Percentiles rank a stretch among this genome's conserved stretches.
These are phyloP conservation scores for Micropoecilia bifurca DNA, from an alignment of 2,797 vertebrate genomes.

Conservation along the genomic window DNA sequence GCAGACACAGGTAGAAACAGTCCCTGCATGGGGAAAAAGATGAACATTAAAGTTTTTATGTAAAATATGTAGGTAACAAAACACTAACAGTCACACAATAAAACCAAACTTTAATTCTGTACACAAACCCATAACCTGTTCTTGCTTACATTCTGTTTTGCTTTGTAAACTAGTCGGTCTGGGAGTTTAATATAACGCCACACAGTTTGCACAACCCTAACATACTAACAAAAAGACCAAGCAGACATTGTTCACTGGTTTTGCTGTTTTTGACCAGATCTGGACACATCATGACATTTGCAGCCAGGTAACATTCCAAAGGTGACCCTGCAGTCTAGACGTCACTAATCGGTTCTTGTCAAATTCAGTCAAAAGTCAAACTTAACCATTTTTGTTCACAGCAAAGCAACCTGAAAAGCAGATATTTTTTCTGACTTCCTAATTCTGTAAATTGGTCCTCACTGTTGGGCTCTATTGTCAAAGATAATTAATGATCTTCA, in stretches of 20 bases:
- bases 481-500: not conserved
- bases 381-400: not conserved
- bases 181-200: not conserved
- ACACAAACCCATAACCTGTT: not conserved
- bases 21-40: constrained; percentile 77
- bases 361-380: not conserved
- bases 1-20: constrained; percentile 88
- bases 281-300: not conserved
- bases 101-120: not conserved
- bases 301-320: not conserved
- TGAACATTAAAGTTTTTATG: not conserved
- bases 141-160: not conserved
- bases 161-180: not conserved
- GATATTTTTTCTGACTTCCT: not conserved
- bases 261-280: not conserved
- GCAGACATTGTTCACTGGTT: not conserved
- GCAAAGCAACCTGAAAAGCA: not conserved
- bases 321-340: not conserved
- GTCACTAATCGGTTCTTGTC: not conserved
- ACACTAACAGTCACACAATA: not conserved
- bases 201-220: not conserved
- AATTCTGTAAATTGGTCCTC: not conserved
- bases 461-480: not conserved
- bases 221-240: not conserved
- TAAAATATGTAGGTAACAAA: not conserved